These are phyloP conservation scores for Gobio occitaniae DNA, from an alignment of 2,797 vertebrate genomes.

Conservation along the genomic window DNA sequence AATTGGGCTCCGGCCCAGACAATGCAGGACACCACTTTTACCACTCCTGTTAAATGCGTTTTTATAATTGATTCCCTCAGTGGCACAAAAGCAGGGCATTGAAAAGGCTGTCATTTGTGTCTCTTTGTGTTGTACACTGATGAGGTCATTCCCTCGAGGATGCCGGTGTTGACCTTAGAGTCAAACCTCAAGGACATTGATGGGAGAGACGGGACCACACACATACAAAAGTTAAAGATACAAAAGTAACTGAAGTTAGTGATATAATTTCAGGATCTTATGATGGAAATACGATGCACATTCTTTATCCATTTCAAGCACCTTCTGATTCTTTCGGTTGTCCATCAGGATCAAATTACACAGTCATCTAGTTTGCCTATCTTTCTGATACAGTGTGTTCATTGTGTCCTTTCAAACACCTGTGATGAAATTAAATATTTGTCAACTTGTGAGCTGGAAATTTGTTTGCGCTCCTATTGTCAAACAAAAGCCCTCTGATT, in stretches of 20 bases:
- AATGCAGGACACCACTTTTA: slow-evolving; percentile 80
- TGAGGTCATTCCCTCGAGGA: slow-evolving; percentile 79
- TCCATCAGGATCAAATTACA: background rate
- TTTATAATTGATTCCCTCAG: slow-evolving; percentile 83
- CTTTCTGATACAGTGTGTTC: slow-evolving; percentile 2
- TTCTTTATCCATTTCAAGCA: background rate
- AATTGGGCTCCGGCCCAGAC: slow-evolving; percentile 70
- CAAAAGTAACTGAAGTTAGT: background rate
- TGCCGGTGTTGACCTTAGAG: slow-evolving; percentile 57
- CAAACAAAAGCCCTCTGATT: slow-evolving; percentile 19
- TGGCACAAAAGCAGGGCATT: slow-evolving; percentile 77
- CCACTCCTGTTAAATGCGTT: slow-evolving; percentile 81
- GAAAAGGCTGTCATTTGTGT: slow-evolving; percentile 79
- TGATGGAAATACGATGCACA: background rate
- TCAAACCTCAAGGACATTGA: slow-evolving; percentile 41
- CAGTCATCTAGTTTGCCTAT: slow-evolving; percentile 3
- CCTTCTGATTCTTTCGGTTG: background rate
- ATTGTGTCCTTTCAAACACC: background rate
- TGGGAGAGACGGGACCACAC: slow-evolving; percentile 54
- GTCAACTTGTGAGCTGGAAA: slow-evolving; percentile 10
- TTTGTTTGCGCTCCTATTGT: background rate
- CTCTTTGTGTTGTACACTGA: slow-evolving; percentile 79
- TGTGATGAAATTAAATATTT: slow-evolving; percentile 26
- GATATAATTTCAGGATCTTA: background rate
- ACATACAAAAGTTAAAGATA: slow-evolving; percentile 29